phyloP scores from a whole-genome alignment of 2,888 invertebrate genomes.

The Oasisia sp. region DNA sequence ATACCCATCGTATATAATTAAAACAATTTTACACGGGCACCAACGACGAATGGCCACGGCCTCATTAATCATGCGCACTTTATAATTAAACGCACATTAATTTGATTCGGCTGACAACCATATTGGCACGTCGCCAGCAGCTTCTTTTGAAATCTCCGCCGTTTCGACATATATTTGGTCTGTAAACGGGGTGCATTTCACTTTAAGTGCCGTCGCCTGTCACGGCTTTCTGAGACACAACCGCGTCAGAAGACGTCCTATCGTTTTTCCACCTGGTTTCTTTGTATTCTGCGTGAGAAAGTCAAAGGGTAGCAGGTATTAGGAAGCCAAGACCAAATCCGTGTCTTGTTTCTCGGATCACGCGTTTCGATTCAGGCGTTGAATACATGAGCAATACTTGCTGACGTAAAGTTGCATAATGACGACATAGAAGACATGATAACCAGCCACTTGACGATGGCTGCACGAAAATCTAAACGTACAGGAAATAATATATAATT shows the following conservation, averaged over 20 bases:
- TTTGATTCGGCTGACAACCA: neutral
- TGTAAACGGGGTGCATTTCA: neutral
- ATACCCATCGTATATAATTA: neutral
- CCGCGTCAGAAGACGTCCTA: neutral
- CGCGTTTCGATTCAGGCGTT: neutral
- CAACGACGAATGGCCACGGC: neutral
- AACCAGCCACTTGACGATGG: neutral
- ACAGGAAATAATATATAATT: neutral
- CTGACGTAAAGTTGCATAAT: neutral
- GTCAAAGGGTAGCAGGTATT: neutral
- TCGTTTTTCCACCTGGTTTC: neutral
- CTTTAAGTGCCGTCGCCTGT: neutral
- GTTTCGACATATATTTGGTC: conserved; percentile 10
- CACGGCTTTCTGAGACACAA: neutral
- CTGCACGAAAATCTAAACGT: neutral
- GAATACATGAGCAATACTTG: neutral
- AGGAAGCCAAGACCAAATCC: neutral
- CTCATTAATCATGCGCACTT: conserved; percentile 17
- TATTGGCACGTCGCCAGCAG: neutral
- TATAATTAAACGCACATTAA: conserved; percentile 4
- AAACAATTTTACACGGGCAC: neutral
- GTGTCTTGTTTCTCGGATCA: neutral
- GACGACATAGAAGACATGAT: neutral
- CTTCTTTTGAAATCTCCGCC: neutral
- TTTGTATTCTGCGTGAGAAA: neutral